Conservation (phyloP, 2,888 invertebrate species). For the Caenorhabditis macrosperma region DNA sequence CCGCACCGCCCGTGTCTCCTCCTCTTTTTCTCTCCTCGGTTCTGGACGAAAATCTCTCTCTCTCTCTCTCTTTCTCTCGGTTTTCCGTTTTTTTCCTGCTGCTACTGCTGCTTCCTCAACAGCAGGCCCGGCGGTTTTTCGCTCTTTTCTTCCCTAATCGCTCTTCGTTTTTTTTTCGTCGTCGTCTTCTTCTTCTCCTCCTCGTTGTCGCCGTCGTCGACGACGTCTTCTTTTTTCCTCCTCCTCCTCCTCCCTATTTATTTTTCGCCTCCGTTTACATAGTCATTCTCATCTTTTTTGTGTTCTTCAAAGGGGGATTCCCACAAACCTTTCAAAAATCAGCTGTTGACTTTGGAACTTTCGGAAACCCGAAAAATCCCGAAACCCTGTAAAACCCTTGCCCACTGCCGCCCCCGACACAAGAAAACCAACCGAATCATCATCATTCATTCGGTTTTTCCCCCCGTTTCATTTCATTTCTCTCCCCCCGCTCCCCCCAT, state of each 20-base stretch:
- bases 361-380: no score
- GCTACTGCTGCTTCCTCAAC: not conserved
- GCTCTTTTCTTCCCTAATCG: not conserved
- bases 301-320: no score
- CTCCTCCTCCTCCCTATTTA: not conserved
- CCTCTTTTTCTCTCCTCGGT: not conserved
- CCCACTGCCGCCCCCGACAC: no score
- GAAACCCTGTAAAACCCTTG: no score
- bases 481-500: no score
- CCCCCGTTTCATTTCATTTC: no score
- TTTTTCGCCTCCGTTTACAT: not conserved
- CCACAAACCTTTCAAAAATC: not conserved
- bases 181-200: no score
- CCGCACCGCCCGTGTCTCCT: slow-evolving; percentile 17
- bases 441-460: no score
- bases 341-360: not conserved
- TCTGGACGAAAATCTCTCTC: not conserved
- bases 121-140: not conserved
- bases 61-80: not conserved
- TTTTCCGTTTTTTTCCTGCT: not conserved
- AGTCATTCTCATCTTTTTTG: slow-evolving; percentile 23
- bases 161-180: not conserved
- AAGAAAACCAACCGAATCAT: no score
- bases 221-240: not conserved
- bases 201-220: no score